Percentiles rank a stretch among this genome's conserved stretches.
phyloP scores from a whole-genome alignment of 2,888 invertebrate genomes.

The Melinaea marsaeus region DNA sequence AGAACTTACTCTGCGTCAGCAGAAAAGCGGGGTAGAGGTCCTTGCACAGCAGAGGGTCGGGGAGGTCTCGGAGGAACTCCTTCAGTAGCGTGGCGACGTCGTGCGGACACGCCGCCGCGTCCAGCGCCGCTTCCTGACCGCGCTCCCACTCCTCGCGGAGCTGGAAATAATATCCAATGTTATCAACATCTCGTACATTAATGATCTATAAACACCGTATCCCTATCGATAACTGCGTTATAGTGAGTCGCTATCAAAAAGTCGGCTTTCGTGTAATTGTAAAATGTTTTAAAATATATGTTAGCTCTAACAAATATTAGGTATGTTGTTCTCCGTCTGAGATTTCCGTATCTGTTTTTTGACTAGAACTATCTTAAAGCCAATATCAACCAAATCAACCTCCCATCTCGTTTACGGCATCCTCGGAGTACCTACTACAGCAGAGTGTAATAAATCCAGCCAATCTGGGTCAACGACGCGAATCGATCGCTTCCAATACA shows the following conservation, averaged over 20 bases:
- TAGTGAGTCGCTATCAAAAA: no score
- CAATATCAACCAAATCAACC: constrained; percentile 19
- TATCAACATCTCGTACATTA: no score
- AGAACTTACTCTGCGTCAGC: constrained; percentile 90
- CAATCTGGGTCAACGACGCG: constrained; percentile 47
- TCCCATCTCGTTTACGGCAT: constrained; percentile 32
- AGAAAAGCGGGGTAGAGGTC: constrained; percentile 94
- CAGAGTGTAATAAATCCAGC: constrained; percentile 42
- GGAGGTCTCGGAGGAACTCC: constrained; percentile 94
- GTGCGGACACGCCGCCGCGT: constrained; percentile 91
- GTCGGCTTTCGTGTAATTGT: no score
- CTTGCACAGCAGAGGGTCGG: constrained; percentile 93
- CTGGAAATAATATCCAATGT: constrained; percentile 64
- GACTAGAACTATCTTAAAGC: no score
- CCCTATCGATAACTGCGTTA: no score
- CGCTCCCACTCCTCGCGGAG: constrained; percentile 94
- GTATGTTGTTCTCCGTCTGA: no score
- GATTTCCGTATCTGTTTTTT: no score
- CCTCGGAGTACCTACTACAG: constrained; percentile 28
- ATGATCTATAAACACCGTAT: no score
- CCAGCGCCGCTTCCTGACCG: constrained; percentile 84
- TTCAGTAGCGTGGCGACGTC: constrained; percentile 95
- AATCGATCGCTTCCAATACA: constrained; percentile 37
- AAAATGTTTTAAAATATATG: no score
- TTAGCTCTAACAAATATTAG: no score